Evolutionary conservation across 2,888 invertebrate species (phyloP).

Genomic region (Drosophila macrothrix): DNA sequence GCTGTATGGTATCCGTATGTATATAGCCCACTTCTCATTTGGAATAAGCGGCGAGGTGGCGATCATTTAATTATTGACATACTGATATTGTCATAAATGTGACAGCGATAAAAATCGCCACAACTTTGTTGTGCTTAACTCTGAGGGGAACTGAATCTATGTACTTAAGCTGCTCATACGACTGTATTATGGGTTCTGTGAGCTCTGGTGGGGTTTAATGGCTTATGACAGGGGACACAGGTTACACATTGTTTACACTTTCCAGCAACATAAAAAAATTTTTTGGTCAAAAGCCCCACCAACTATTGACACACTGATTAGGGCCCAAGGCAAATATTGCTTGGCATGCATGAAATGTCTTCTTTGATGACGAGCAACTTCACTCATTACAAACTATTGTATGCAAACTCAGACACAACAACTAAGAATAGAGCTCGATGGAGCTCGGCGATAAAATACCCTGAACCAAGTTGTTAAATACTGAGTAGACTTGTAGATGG

Average conservation of each 20-base stretch:
- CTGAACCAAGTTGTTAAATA: not conserved
- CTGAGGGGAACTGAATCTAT: conserved; percentile 1
- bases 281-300: conserved; percentile 51
- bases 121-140: conserved; percentile 44
- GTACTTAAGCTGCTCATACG: conserved; percentile 9
- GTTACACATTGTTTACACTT: conserved; percentile 64
- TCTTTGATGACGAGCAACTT: not conserved
- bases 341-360: not conserved
- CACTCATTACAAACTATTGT: not conserved
- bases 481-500: not conserved
- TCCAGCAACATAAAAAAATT: conserved; percentile 51
- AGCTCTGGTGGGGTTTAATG: conserved; percentile 14
- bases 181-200: conserved; percentile 7
- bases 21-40: not conserved
- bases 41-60: conserved; percentile 53
- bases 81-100: conserved; percentile 82
- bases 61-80: conserved; percentile 73
- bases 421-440: not conserved
- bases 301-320: conserved; percentile 11
- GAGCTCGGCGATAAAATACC: not conserved
- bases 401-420: not conserved
- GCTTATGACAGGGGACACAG: conserved; percentile 42
- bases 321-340: not conserved
- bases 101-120: conserved; percentile 81
- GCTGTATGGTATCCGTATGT: conserved; percentile 1